These are phyloP conservation scores for Lordiphosa collinella DNA, from an alignment of 1,140 invertebrate species.

Conservation along the genomic window DNA sequence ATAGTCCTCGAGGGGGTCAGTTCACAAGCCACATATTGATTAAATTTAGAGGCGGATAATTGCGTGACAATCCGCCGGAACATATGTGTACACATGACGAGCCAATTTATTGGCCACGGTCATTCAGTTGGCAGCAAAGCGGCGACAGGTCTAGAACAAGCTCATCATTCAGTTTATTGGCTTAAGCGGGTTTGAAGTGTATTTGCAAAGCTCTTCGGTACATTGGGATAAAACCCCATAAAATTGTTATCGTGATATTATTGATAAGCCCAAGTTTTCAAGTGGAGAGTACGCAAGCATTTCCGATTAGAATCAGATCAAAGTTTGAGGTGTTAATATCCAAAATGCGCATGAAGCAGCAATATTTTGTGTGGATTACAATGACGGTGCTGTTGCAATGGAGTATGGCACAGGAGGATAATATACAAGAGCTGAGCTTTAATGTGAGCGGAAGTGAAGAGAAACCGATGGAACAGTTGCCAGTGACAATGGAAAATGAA, in stretches of 20 bases:
- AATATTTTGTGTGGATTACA: constrained; percentile 25
- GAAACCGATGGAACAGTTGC: background rate
- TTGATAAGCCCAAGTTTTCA: constrained; percentile 24
- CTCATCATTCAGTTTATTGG: constrained; percentile 1
- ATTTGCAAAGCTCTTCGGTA: constrained; percentile 44
- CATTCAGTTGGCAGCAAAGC: constrained; percentile 39
- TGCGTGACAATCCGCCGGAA: constrained; percentile 62
- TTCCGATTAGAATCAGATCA: constrained; percentile 7
- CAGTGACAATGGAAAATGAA: background rate
- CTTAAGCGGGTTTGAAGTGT: constrained; percentile 1
- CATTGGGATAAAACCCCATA: constrained; percentile 15
- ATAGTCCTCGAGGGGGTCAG: constrained; percentile 11
- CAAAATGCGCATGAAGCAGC: constrained; percentile 22
- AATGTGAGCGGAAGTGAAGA: constrained; percentile 1
- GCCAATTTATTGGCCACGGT: constrained; percentile 27
- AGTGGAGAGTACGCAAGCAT: constrained; percentile 4
- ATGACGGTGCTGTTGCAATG: constrained; percentile 28
- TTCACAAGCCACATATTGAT: constrained; percentile 43
- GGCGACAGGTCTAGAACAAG: constrained; percentile 21
- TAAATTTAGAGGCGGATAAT: constrained; percentile 63
- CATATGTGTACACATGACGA: constrained; percentile 45
- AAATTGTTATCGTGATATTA: constrained; percentile 23
- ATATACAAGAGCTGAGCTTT: constrained; percentile 6
- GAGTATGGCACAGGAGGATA: constrained; percentile 21
- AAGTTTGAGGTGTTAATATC: constrained; percentile 12